These are phyloP conservation scores for Artibeus lituratus DNA, from an alignment of 2,797 vertebrate genomes.

Conservation along the genomic window DNA sequence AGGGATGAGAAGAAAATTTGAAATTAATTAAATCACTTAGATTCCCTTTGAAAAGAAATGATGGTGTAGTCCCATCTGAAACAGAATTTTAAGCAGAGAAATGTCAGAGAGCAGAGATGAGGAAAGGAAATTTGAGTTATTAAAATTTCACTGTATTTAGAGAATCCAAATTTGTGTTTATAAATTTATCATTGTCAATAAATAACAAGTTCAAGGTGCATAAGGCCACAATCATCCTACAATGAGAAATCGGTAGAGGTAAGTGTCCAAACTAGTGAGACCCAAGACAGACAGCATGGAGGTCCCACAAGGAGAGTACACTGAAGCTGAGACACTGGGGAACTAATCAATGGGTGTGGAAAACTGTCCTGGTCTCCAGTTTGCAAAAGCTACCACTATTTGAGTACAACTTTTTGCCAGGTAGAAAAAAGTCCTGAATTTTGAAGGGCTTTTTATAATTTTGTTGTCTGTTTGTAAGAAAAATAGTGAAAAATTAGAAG, in stretches of 20 bases:
- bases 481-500: not conserved
- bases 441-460: not conserved
- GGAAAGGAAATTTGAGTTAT: not conserved
- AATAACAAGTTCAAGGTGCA: not conserved
- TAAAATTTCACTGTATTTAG: not conserved
- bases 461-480: not conserved
- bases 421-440: not conserved
- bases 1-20: not conserved
- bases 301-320: not conserved
- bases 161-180: not conserved
- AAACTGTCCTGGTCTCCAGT: not conserved
- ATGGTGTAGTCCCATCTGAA: not conserved
- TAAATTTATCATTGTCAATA: not conserved
- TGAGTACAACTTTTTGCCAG: not conserved
- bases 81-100: not conserved
- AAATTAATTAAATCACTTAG: not conserved
- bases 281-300: not conserved
- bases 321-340: not conserved
- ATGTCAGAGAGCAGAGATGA: not conserved
- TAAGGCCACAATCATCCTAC: not conserved
- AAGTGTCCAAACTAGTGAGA: not conserved
- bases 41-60: not conserved
- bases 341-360: not conserved
- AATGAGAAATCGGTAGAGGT: not conserved
- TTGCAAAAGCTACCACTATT: not conserved